phyloP scores from a whole-genome alignment of 1,140 invertebrate genomes.

The Sitobion miscanthi region DNA sequence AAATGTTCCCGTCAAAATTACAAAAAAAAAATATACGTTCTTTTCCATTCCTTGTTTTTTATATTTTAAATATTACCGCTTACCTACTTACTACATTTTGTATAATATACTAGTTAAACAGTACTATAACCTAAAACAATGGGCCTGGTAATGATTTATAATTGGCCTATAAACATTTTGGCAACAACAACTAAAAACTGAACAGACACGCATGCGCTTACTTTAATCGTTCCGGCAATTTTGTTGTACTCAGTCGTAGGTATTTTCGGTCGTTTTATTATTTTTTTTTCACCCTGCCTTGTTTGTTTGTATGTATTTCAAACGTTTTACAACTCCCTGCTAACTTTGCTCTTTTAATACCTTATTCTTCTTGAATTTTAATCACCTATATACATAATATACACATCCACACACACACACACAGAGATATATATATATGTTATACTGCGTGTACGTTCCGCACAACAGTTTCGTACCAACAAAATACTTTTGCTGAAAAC shows the following conservation, averaged over 20 bases:
- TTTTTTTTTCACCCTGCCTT: neutral
- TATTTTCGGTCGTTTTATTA: neutral
- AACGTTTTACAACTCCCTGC: neutral
- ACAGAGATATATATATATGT: no score
- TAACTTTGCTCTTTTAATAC: neutral
- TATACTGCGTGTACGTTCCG: neutral
- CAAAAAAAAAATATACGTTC: neutral
- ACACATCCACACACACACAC: no score
- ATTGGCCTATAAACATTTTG: neutral
- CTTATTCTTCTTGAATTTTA: constrained; percentile 11
- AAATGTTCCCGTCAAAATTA: neutral
- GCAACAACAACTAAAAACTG: neutral
- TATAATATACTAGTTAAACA: no score
- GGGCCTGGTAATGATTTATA: no score
- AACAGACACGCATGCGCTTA: neutral
- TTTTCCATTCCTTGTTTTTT: neutral
- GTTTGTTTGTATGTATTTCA: neutral
- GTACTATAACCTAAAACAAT: no score
- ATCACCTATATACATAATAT: neutral
- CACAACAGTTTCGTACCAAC: neutral
- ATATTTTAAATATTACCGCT: neutral
- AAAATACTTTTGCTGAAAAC: neutral
- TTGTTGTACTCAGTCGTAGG: neutral
- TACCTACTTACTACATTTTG: no score
- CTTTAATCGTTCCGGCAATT: neutral